Base-by-base conservation (phyloP, 2,888 invertebrate genomes). In the Hemicrepidius hirtus region DNA sequence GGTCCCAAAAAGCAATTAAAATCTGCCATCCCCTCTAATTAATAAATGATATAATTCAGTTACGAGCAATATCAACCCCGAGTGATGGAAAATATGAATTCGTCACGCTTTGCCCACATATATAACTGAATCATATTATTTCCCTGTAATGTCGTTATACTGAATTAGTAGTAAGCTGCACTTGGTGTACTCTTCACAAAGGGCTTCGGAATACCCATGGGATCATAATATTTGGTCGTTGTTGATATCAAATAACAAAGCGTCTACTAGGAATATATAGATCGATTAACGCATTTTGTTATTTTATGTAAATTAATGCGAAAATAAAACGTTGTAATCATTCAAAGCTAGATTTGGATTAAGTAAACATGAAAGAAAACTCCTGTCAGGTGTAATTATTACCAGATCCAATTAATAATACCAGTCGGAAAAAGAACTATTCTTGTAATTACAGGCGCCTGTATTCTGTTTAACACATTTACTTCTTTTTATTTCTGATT, bases 91-190 rank as follows among this genome's bases (percentile, higher is more conserved):
- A 84, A 82, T 83, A 83, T 81, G 80, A 83, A 81, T 81, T 80
- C 84, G 84, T 84, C 82, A 84, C 83, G 83, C 80, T 77, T 74
- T 78, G 82, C 81, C 83, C 84, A 80, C 83, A 80, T 82, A 82
- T 78, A 78, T 80, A 82, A 82, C 82, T 81, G 82, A 84, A 86
- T 85, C 83, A 79, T 75, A 79, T 80, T 78, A 80, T 78, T 75
- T 75, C 75, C 67, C 41, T 53, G 76, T 79, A 80, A 80, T 80
- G 74, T 75, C 70, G 76, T 80, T 80, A 80, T 79, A 78, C 70
- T 40, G 71, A 78, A 79, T 80, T 79, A 78, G 74, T 77, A 68
- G 75, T 66, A 76, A 75, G 71, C 73, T 74, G 64, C 66, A 65
- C 46, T 70, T 46, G 50, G 59, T 57, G 49, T 62, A 46, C 50